These are phyloP conservation scores for Temnothorax unifasciatus DNA, from an alignment of 2,888 invertebrate species.

Conservation along the genomic window DNA sequence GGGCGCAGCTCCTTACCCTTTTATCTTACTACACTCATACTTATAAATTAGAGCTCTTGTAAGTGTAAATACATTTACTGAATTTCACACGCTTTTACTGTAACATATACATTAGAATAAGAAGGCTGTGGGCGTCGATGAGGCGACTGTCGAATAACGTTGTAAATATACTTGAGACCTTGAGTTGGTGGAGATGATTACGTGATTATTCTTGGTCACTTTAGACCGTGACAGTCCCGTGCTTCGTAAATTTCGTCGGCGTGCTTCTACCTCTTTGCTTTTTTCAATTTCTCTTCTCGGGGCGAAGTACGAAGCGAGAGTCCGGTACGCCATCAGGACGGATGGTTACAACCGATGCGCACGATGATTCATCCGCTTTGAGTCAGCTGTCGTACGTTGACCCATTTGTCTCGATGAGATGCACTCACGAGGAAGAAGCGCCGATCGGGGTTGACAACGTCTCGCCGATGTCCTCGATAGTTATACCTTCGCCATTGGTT, in stretches of 20 bases:
- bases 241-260: constrained; percentile 21
- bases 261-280: constrained; percentile 21
- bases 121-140: neutral
- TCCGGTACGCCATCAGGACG: constrained; percentile 23
- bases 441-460: constrained; percentile 51
- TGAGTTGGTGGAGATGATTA: too few species aligned
- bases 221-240: neutral
- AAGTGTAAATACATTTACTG: too few species aligned
- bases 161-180: constrained; percentile 2
- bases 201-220: constrained; percentile 38
- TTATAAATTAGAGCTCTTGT: too few species aligned
- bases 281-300: constrained; percentile 18
- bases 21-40: neutral
- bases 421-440: constrained; percentile 47
- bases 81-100: too few species aligned
- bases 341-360: constrained; percentile 44
- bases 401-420: constrained; percentile 69
- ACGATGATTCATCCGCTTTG: constrained; percentile 65
- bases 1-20: too few species aligned
- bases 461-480: constrained; percentile 24
- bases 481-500: constrained; percentile 12
- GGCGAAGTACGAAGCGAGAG: constrained; percentile 15
- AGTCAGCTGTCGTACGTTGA: constrained; percentile 69
- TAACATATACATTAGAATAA: neutral
- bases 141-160: neutral